A percentile compares a stretch with the other conserved stretches of the same genome.
Conservation (phyloP, 1,140 invertebrate genomes). For the Gryon sp. region DNA sequence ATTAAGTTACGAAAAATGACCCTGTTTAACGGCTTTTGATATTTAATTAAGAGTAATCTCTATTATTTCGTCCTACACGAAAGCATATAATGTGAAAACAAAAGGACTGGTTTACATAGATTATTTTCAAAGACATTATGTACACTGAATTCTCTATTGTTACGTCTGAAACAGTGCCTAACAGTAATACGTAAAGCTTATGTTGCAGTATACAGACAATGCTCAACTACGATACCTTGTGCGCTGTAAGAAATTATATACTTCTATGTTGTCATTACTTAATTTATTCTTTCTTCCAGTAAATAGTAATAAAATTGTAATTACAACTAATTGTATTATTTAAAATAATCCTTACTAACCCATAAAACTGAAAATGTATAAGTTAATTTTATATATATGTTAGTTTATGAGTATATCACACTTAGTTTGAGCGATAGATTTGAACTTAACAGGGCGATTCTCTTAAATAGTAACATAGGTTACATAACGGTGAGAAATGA, state of each 20-base stretch:
- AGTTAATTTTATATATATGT: too few relatives aligned
- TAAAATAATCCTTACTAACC: too few relatives aligned
- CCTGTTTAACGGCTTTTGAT: slow-evolving; percentile 28
- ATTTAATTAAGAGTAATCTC: slow-evolving; percentile 38
- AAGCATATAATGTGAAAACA: slow-evolving; percentile 6
- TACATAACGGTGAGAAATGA: too few relatives aligned
- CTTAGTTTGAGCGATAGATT: too few relatives aligned
- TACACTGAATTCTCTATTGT: slow-evolving; percentile 40
- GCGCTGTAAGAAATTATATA: slow-evolving; percentile 21
- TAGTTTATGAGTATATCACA: too few relatives aligned
- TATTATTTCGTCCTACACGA: neutral
- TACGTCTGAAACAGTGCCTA: slow-evolving; percentile 11
- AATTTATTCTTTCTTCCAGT: neutral
- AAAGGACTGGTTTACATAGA: slow-evolving; percentile 49
- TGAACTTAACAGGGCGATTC: too few relatives aligned
- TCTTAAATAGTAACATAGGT: too few relatives aligned
- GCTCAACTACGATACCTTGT: slow-evolving; percentile 30
- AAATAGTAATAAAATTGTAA: neutral
- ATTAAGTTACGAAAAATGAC: slow-evolving; percentile 12
- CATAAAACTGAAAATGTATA: too few relatives aligned
- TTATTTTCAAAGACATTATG: slow-evolving; percentile 57
- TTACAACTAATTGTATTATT: too few relatives aligned
- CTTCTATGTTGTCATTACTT: too few relatives aligned
- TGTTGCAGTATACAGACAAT: slow-evolving; percentile 26
- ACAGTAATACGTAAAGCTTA: slow-evolving; percentile 35